Percentiles rank a stretch among this genome's conserved stretches.
Conservation (phyloP, 2,888 invertebrate species). For the Horisme vitalbata region DNA sequence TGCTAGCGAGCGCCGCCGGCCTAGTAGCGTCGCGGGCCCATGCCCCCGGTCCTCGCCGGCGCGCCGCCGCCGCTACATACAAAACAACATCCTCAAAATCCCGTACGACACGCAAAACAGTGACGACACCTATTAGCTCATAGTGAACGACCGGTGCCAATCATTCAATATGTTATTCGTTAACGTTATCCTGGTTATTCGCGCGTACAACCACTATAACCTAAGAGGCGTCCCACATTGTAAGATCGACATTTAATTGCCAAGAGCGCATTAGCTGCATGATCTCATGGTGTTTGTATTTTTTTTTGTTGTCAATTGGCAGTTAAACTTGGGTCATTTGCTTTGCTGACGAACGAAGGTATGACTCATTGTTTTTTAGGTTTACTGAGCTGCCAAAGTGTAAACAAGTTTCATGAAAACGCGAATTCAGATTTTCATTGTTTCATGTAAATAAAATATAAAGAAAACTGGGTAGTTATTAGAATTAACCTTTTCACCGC, state of each 20-base stretch:
- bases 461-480: background rate
- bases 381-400: constrained; percentile 21
- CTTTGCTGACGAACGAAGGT: constrained; percentile 1
- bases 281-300: constrained; percentile 12
- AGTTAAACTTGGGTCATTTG: constrained; percentile 11
- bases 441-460: background rate
- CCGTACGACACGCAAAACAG: constrained; percentile 21
- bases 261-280: constrained; percentile 16
- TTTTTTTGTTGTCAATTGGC: background rate
- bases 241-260: constrained; percentile 29
- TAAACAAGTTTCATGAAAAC: constrained; percentile 15
- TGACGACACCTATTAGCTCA: constrained; percentile 44
- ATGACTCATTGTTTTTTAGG: constrained; percentile 21
- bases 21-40: constrained; percentile 76
- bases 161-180: constrained; percentile 4
- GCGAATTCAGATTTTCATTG: background rate
- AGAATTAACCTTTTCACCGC: no score
- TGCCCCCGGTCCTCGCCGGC: constrained; percentile 59
- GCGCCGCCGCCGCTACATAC: constrained; percentile 64
- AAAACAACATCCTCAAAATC: constrained; percentile 40
- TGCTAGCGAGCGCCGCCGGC: constrained; percentile 31
- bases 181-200: constrained; percentile 11
- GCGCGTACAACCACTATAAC: constrained; percentile 43
- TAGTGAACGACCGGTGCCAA: constrained; percentile 37
- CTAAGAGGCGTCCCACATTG: constrained; percentile 52